Evolutionary conservation across 2,113 vertebrate genomes (phyloP).

Genomic region (Glaucidium brasilianum): DNA sequence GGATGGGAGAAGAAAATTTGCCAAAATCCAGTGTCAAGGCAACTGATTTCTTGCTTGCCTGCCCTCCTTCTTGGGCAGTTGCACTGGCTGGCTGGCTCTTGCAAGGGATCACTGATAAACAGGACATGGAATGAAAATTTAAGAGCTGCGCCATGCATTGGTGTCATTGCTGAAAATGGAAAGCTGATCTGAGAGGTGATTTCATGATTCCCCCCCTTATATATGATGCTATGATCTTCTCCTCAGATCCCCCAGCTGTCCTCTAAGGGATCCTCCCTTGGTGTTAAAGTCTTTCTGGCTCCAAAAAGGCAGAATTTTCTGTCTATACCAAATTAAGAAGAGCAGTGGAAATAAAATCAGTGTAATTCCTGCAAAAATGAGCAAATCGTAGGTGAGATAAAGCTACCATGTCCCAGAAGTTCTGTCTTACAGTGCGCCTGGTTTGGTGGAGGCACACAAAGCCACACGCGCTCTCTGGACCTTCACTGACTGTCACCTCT

Average conservation of each 20-base stretch:
- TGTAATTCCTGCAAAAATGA: slow-evolving; percentile 2
- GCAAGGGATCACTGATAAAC: background rate
- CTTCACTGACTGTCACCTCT: background rate
- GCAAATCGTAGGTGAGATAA: background rate
- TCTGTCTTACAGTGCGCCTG: background rate
- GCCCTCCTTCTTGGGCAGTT: background rate
- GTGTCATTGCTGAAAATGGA: background rate
- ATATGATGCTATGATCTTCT: fast-evolving
- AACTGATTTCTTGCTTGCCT: background rate
- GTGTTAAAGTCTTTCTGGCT: background rate
- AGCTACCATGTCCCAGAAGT: background rate
- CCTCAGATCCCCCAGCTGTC: background rate
- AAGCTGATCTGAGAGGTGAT: background rate
- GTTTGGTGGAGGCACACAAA: fast-evolving
- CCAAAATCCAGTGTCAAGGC: background rate
- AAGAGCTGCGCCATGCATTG: background rate
- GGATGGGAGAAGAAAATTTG: background rate
- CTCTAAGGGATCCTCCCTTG: background rate
- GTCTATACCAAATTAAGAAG: background rate
- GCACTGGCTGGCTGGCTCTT: background rate
- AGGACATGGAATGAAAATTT: background rate
- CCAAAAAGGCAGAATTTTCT: background rate
- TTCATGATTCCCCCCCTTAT: background rate
- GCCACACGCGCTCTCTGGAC: background rate
- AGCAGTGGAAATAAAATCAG: background rate